Evolutionary conservation across 2,113 vertebrate species (phyloP).

Genomic region (Myotis brandtii): DNA sequence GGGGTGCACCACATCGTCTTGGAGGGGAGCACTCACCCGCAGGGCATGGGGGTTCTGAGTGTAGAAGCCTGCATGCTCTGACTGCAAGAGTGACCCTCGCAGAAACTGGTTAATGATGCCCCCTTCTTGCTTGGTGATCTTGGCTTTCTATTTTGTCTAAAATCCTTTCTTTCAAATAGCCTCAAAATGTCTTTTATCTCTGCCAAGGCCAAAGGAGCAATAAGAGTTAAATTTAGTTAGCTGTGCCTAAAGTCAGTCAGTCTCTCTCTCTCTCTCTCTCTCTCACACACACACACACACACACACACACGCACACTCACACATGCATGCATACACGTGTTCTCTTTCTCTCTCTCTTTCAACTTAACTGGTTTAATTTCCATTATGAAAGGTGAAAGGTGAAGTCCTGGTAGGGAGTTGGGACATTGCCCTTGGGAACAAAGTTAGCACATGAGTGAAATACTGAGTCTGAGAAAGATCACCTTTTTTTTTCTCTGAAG

Average conservation of each 20-base stretch:
- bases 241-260: neutral
- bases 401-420: constrained; percentile 28
- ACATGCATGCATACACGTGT: neutral
- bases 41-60: neutral
- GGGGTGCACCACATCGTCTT: neutral
- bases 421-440: neutral
- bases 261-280: neutral
- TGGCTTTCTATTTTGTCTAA: neutral
- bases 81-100: neutral
- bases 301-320: neutral
- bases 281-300: neutral
- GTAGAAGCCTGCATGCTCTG: neutral
- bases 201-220: neutral
- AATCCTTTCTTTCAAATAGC: neutral
- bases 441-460: constrained; percentile 68
- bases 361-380: no score
- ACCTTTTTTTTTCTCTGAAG: neutral
- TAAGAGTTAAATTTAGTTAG: constrained; percentile 57
- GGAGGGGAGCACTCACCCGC: neutral
- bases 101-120: neutral
- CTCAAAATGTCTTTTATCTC: constrained; percentile 2
- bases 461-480: constrained; percentile 66
- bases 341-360: no score
- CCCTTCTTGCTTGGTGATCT: constrained; percentile 14
- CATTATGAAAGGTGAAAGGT: constrained; percentile 63